Conservation (phyloP, 2,888 invertebrate species). For the Esperia sulphurella region DNA sequence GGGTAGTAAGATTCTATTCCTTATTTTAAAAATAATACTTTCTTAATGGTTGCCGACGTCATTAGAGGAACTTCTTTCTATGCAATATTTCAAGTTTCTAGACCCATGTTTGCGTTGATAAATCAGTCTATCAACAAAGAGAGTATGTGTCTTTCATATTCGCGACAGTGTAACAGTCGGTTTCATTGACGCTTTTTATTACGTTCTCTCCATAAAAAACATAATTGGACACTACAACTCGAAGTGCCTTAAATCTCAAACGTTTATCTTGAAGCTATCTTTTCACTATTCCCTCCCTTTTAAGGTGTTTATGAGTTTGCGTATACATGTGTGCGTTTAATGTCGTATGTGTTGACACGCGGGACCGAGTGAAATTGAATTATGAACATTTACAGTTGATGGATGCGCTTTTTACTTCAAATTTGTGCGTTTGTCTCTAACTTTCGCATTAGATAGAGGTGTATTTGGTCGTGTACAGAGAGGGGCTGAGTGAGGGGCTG, state of each 20-base stretch:
- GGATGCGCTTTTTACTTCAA: slow-evolving; percentile 3
- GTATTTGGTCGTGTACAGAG: not conserved
- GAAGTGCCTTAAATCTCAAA: slow-evolving; percentile 39
- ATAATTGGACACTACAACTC: slow-evolving; percentile 41
- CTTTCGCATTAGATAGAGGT: not conserved
- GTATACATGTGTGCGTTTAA: slow-evolving; percentile 9
- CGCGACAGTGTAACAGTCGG: slow-evolving; percentile 3
- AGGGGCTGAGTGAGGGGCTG: too few relatives aligned
- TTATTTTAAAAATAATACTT: too few relatives aligned
- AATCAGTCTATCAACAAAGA: too few relatives aligned
- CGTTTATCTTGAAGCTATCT: slow-evolving; percentile 35
- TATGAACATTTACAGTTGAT: slow-evolving; percentile 3
- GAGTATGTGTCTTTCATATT: not conserved
- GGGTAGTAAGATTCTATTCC: too few relatives aligned
- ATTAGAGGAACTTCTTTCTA: too few relatives aligned
- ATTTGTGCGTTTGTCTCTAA: slow-evolving; percentile 4
- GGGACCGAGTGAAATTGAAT: slow-evolving; percentile 10
- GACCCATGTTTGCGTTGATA: too few relatives aligned
- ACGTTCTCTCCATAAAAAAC: slow-evolving; percentile 34
- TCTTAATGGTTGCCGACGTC: too few relatives aligned
- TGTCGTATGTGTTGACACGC: not conserved
- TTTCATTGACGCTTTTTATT: slow-evolving; percentile 21
- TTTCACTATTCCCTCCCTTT: slow-evolving; percentile 28
- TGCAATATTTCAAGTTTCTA: too few relatives aligned
- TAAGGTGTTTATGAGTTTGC: slow-evolving; percentile 26